Base-by-base conservation (phyloP, 2,797 vertebrate genomes). In the Macroramphosus scolopax region DNA sequence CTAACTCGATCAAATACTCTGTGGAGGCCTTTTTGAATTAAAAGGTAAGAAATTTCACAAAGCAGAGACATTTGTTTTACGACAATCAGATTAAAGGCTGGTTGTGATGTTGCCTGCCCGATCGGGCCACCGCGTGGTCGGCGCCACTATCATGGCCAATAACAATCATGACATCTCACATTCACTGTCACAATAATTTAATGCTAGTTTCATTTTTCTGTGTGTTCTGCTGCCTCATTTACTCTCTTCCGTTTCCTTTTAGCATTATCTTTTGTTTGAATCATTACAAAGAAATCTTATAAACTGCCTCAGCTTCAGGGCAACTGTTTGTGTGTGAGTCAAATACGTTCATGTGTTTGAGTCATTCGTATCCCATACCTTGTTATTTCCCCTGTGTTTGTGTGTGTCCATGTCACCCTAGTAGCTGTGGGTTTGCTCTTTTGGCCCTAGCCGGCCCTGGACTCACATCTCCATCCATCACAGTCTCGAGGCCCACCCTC, bases 41-140 rank as follows among this genome's bases (percentile, higher is more conserved):
- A 86, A 86, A 87, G 82, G 78, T 85, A 86, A 71, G 76, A 84
- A 80, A 84, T 80, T 82, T 87, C 77, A 73, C 75, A 62, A 86
- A 86, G 69, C 72, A 83, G 67, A 69, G 78, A 80, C 80, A 80
- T 83, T 83, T 80, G 75, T 83, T 87, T 82, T 82, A 71, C 67
- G 64, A 55, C 71, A 89, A 90, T 90, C 68, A 2, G 60, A 88
- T 89, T 86, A 87, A 73, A 72, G 76, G 62, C 8, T 1, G 57
- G 26, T 29, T 32, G 24, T 49, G 58, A 65, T 33, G 61, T 50
- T 51, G 34, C 76, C 53, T 5, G 34, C 39, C 48, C 16, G 64
- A 48, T 75, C 20, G 52, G 56, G 62, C 37, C 33, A 31, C 53
- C 37, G 63, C 58, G 13, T 30, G 42, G 36, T 76, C 56, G 87